Evolutionary conservation across 2,888 invertebrate genomes (phyloP).

Genomic region (Thecocarcelia acutangulata): DNA sequence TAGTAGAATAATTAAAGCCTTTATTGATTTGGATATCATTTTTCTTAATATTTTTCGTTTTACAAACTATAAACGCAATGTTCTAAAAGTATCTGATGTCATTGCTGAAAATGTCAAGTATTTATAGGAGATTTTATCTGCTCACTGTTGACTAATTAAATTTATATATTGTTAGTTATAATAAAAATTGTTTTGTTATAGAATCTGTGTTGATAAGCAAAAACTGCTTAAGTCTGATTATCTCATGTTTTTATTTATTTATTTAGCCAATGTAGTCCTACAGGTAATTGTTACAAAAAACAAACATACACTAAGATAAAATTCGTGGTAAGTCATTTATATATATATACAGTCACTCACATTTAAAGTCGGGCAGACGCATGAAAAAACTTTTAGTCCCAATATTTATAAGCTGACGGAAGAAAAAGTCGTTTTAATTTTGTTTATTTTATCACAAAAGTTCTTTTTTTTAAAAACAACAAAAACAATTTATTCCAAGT

Average conservation of each 20-base stretch:
- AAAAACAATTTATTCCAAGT: too few species aligned
- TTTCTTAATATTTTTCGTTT: background rate
- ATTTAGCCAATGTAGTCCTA: too few species aligned
- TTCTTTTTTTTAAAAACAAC: too few species aligned
- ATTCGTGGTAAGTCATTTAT: too few species aligned
- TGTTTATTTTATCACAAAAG: too few species aligned
- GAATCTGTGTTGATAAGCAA: background rate
- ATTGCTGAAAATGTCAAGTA: background rate
- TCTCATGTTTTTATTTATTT: slow-evolving; percentile 4
- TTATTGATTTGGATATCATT: slow-evolving; percentile 9
- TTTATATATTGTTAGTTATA: background rate
- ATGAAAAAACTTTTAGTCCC: too few species aligned
- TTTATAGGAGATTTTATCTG: slow-evolving; percentile 30
- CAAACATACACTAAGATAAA: too few species aligned
- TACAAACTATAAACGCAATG: slow-evolving; percentile 2
- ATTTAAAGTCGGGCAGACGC: too few species aligned
- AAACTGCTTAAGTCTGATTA: background rate
- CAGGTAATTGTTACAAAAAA: too few species aligned
- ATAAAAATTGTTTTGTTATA: background rate
- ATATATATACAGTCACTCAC: too few species aligned
- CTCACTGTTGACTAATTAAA: background rate
- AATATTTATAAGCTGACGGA: too few species aligned
- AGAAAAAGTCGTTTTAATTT: too few species aligned
- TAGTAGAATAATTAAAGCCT: background rate
- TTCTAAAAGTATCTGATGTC: slow-evolving; percentile 6